A percentile compares a stretch with the other conserved stretches of the same genome.
Conservation (phyloP, 1,140 invertebrate species). For the Camponotus pennsylvanicus region DNA sequence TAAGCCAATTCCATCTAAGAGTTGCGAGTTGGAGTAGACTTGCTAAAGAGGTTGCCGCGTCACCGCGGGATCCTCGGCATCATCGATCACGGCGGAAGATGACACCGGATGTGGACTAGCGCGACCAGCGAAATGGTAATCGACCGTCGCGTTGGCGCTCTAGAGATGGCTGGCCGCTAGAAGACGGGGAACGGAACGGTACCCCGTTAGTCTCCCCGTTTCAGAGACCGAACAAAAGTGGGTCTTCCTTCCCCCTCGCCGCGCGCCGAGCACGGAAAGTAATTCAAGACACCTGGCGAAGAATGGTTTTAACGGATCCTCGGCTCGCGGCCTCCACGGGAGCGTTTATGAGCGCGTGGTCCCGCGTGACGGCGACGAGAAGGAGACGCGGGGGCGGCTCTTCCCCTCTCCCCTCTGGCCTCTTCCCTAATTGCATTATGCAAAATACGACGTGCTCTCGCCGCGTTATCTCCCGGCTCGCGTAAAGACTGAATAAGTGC, state of each 20-base stretch:
- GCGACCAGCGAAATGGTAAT: slow-evolving; percentile 40
- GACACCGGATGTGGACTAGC: slow-evolving; percentile 11
- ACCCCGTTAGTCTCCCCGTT: slow-evolving; percentile 52
- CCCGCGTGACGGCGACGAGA: background rate
- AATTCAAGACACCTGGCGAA: slow-evolving; percentile 60
- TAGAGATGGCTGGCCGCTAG: too few relatives aligned
- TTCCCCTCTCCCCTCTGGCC: background rate
- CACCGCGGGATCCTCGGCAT: slow-evolving; percentile 5
- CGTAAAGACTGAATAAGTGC: slow-evolving; percentile 83
- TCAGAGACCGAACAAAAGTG: slow-evolving; percentile 56
- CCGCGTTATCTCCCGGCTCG: slow-evolving; percentile 64
- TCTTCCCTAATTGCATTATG: slow-evolving; percentile 64
- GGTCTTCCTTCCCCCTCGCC: slow-evolving; percentile 42
- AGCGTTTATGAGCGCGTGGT: slow-evolving; percentile 28
- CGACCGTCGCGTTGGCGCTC: slow-evolving; percentile 28
- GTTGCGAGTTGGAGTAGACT: background rate
- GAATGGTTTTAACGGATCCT: slow-evolving; percentile 65
- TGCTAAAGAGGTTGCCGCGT: slow-evolving; percentile 30
- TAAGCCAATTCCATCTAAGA: background rate
- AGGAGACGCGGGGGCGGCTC: background rate
- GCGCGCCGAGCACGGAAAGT: slow-evolving; percentile 29
- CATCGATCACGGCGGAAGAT: slow-evolving; percentile 50
- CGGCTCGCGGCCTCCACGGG: slow-evolving; percentile 15
- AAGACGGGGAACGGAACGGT: slow-evolving; percentile 21
- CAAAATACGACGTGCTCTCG: slow-evolving; percentile 67